Base-by-base conservation (phyloP, 2,113 vertebrate species). In the Oenanthe oenanthe region DNA sequence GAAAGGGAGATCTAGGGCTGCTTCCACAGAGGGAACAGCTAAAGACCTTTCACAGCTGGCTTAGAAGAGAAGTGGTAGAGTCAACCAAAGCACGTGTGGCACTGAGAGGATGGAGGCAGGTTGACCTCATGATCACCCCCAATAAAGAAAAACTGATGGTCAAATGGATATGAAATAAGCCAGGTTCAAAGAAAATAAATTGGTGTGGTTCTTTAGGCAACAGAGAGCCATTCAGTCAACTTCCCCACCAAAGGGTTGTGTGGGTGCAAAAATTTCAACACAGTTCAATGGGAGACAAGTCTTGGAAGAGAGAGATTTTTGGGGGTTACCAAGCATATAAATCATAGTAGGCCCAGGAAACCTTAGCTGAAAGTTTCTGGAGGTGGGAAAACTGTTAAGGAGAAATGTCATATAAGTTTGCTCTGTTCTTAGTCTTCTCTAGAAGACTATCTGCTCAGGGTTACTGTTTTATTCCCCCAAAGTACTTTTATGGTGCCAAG, bases 261-360 rank as follows among this genome's bases (percentile, higher is more conserved):
- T 34, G 18, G 17, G 5, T 51, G 13, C 14, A 74, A 67, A 66
- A 66, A 51, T 56, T n/a, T 72, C 40, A 77, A 14, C 12, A 25
- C 7, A 40, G 32, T 43, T 84, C 13, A 83, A 65, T 1, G 0
- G 36, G 5, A 66, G 20, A 54, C 7, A 2, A 0, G 18, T 75
- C 40, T 77, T 81, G 32, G 15, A 87, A 71, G 17, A 81, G 25
- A 38, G 20, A 38, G 7, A 31, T 63, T 91, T 67, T 54, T 60
- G 11, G 42, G 34, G 4, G 2, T 53, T 77, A 50, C 7, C 32
- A 74, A 61, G 56, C 12, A 54, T 29, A 36, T 7, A 81, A 74
- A 74, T 66, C 14, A 34, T 20, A 79, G 25, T 20, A 38, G 31
- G 16, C 16, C 65, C 34, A n/a, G 22, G 29, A 95, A 66, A 47